Conservation (phyloP, 1,140 invertebrate genomes). For the Sinella curviseta region DNA sequence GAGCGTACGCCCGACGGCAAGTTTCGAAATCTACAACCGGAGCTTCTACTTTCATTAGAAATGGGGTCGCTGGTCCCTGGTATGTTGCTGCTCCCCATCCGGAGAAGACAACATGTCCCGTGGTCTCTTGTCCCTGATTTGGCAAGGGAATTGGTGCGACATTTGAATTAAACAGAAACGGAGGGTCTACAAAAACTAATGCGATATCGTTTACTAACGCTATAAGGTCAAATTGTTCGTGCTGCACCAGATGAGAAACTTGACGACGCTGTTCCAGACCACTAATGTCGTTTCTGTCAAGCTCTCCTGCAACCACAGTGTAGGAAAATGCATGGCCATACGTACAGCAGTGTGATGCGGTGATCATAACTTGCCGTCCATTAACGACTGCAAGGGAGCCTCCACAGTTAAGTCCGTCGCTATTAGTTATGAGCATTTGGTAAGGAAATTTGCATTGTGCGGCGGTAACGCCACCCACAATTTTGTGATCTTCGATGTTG, state of each 20-base stretch:
- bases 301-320: background rate
- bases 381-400: background rate
- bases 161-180: background rate
- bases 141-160: background rate
- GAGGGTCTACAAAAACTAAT: background rate
- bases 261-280: background rate
- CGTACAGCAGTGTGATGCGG: background rate
- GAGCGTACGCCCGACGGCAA: background rate
- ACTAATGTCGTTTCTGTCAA: background rate
- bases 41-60: background rate
- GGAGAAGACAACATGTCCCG: background rate
- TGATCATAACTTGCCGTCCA: background rate
- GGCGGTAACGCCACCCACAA: background rate
- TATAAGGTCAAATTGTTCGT: background rate
- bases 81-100: background rate
- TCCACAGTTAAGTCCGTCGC: background rate
- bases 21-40: background rate
- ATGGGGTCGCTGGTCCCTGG: background rate
- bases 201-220: background rate
- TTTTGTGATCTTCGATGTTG: no score
- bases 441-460: background rate
- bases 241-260: background rate
- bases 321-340: background rate
- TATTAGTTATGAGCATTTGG: background rate
- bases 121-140: background rate